A percentile compares a stretch with the other conserved stretches of the same genome.
Conservation (phyloP, 2,888 invertebrate species). For the Trilocha varians region DNA sequence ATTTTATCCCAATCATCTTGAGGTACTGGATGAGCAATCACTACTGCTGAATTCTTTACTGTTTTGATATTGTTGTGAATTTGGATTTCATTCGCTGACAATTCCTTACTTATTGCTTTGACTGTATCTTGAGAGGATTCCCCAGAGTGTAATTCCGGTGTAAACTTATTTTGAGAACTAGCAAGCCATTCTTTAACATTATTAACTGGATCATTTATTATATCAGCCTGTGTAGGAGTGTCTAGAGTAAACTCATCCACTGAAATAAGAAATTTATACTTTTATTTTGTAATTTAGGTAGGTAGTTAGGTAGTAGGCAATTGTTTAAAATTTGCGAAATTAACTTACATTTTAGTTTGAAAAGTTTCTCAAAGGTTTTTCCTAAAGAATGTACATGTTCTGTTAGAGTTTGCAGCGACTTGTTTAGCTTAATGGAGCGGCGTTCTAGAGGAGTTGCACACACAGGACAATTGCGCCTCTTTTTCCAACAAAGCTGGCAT, state of each 20-base stretch:
- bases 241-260: constrained; percentile 42
- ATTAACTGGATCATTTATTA: constrained; percentile 35
- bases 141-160: constrained; percentile 34
- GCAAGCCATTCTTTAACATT: constrained; percentile 56
- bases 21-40: constrained; percentile 27
- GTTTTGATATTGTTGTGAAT: constrained; percentile 35
- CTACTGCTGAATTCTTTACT: constrained; percentile 24
- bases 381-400: constrained; percentile 33
- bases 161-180: constrained; percentile 58
- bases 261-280: constrained; percentile 24
- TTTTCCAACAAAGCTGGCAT: constrained; percentile 51
- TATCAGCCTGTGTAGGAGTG: constrained; percentile 21
- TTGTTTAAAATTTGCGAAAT: background rate
- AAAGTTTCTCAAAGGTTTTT: constrained; percentile 43
- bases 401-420: constrained; percentile 34
- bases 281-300: too few species aligned
- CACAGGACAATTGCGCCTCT: constrained; percentile 33
- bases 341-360: constrained; percentile 44
- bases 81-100: constrained; percentile 39
- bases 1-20: constrained; percentile 66
- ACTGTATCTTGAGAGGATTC: constrained; percentile 28
- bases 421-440: constrained; percentile 34
- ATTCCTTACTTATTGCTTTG: constrained; percentile 21
- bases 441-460: constrained; percentile 36
- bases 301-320: background rate